A percentile compares a stretch with the other conserved stretches of the same genome.
phyloP scores from a whole-genome alignment of 1,140 invertebrate species.

The Caenorhabditis brenneri region DNA sequence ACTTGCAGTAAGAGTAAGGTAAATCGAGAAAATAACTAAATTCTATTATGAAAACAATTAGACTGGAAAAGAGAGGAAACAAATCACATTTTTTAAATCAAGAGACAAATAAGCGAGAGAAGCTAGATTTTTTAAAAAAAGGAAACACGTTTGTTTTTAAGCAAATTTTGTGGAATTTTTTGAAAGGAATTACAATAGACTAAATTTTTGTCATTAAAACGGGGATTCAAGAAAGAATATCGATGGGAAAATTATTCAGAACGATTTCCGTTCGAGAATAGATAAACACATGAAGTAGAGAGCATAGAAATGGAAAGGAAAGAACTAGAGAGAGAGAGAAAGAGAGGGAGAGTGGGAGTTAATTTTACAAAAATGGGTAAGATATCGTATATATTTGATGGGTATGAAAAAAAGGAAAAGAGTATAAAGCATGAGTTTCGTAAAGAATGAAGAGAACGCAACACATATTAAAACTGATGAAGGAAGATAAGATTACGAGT shows the following conservation, averaged over 20 bases:
- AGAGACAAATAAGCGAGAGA: not conserved
- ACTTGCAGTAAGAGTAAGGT: not conserved
- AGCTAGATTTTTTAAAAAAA: not conserved
- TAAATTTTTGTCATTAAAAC: not conserved
- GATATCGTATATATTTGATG: not conserved
- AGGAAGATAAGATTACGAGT: not conserved
- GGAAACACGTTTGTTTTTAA: slow-evolving; percentile 29
- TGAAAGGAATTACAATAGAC: not conserved
- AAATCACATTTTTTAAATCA: not conserved
- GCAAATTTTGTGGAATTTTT: slow-evolving; percentile 24
- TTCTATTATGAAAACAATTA: not conserved
- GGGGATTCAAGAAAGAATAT: not conserved
- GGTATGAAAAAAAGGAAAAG: not conserved
- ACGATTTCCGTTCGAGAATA: not conserved
- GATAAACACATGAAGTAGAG: not conserved
- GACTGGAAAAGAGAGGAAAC: not conserved
- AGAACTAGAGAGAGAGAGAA: not conserved
- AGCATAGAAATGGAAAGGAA: not conserved
- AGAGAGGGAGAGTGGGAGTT: not conserved
- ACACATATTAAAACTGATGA: not conserved
- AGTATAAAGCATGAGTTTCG: slow-evolving; percentile 22
- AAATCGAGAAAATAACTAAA: not conserved
- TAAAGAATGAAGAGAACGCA: not conserved
- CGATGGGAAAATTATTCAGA: not conserved
- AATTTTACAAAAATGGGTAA: slow-evolving; percentile 17